Evolutionary conservation across 2,113 vertebrate species (phyloP).

Genomic region (Mola mola): DNA sequence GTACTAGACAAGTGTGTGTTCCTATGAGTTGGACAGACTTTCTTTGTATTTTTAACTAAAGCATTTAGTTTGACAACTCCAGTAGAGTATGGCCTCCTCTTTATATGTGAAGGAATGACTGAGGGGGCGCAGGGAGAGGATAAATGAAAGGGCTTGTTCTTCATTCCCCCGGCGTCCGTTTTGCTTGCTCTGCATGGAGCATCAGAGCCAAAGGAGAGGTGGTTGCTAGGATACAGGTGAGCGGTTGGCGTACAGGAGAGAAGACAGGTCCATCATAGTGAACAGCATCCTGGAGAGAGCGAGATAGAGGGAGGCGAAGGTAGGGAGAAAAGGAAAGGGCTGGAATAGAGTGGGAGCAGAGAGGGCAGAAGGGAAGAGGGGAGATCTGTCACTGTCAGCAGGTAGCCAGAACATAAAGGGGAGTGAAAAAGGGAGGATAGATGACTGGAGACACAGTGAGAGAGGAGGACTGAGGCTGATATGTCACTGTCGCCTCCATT

Average conservation of each 20-base stretch:
- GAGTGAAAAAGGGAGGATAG: conserved; percentile 44
- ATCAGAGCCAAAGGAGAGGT: conserved; percentile 76
- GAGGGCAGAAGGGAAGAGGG: conserved; percentile 61
- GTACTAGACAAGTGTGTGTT: neutral
- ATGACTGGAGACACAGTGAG: conserved; percentile 46
- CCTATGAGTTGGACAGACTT: conserved; percentile 12
- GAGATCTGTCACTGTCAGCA: conserved; percentile 59
- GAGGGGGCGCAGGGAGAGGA: conserved; percentile 67
- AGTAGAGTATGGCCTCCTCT: conserved; percentile 49
- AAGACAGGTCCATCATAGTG: conserved; percentile 77
- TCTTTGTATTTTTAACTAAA: conserved; percentile 20
- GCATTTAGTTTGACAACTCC: conserved; percentile 34
- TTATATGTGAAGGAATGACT: conserved; percentile 72
- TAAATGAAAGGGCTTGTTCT: conserved; percentile 73
- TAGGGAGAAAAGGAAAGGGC: conserved; percentile 14
- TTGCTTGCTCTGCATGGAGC: conserved; percentile 72
- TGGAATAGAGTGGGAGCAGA: conserved; percentile 58
- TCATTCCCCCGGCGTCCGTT: conserved; percentile 74
- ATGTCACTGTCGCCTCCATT: conserved; percentile 55
- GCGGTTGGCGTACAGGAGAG: conserved; percentile 77
- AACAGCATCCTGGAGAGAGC: conserved; percentile 66
- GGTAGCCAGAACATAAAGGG: conserved; percentile 32
- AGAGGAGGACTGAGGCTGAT: conserved; percentile 44
- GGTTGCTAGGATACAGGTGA: conserved; percentile 88
- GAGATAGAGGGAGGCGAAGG: conserved; percentile 45